Base-by-base conservation (phyloP, 37 sponge, comb jelly and placozoan genomes). In the Tethya wilhelma region DNA sequence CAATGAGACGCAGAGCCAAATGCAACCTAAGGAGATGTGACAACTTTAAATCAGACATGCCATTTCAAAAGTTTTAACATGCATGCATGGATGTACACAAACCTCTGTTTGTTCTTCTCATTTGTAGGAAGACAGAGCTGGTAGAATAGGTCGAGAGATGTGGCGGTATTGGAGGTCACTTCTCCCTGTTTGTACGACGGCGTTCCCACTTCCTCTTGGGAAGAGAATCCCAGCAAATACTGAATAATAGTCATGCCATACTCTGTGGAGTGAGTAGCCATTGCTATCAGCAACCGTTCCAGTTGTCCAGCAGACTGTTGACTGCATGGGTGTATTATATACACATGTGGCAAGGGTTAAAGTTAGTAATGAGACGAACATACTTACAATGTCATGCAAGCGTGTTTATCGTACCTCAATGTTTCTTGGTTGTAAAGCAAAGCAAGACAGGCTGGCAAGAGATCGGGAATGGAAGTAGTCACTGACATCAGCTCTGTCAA, bases 391-490 rank as follows among this genome's bases (percentile, higher is more conserved):
- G n/a, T n/a, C n/a, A n/a, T n/a, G n/a, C n/a, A n/a, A n/a, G 33
- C 69, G 9, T 29, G 40, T 34, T 9, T 9, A 29, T 9, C 56
- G 19, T 46, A 79, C 79, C 46, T 28, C 23, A 79, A 56, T 6
- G 79, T 49, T 36, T 79, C 26, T 9, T 68, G 26, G 46, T 40
- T 59, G 49, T 37, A 34, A 22, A 81, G 69, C 0, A 87, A 82
- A 25, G 88, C 69, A 34, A 87, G 60, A 49, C 77, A 81, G 59
- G 43, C 43, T n/a, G 82, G 76, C 43, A 87, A 38, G 33, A 87
- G 63, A 34, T 68, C 59, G 38, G 75, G 81, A 1, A 57, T 44
- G 70, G 28, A n/a, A 40, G 56, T 56, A 43, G 74, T 68, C 17
- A 72, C 53, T 1, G 3, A 25, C 37, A 56, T 42, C 55, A 86